Evolutionary conservation across 1,140 invertebrate species (phyloP).

Genomic region (Laupala kohalensis): DNA sequence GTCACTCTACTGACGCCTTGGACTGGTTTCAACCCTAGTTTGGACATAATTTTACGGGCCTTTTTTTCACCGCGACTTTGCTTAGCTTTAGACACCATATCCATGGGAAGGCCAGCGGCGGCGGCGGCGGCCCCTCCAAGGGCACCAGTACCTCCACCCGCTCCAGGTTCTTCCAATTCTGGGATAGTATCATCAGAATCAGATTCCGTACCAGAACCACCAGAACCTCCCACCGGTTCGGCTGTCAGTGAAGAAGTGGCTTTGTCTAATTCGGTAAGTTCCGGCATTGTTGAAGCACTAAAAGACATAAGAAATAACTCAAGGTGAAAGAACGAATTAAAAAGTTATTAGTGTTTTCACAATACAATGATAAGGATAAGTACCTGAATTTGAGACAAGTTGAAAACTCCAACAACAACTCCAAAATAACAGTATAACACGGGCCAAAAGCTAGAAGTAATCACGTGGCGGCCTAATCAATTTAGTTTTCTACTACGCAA

Average conservation of each 20-base stretch:
- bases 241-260: constrained; percentile 37
- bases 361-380: too few species aligned
- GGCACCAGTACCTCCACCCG: constrained; percentile 37
- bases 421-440: too few species aligned
- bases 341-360: too few species aligned
- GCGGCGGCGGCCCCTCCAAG: constrained; percentile 29
- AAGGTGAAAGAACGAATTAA: too few species aligned
- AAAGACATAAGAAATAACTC: too few species aligned
- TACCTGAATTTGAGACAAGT: too few species aligned
- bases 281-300: constrained; percentile 65
- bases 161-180: constrained; percentile 67
- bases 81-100: constrained; percentile 87
- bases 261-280: constrained; percentile 71
- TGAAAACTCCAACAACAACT: too few species aligned
- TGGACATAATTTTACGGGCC: constrained; percentile 97
- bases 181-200: constrained; percentile 80
- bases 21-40: constrained; percentile 90
- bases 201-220: constrained; percentile 48
- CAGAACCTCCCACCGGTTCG: constrained; percentile 21
- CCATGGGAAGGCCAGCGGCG: constrained; percentile 58
- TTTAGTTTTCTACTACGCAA: too few species aligned
- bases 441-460: too few species aligned
- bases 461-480: too few species aligned
- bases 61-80: constrained; percentile 98
- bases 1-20: constrained; percentile 93